A percentile compares a stretch with the other conserved stretches of the same genome.
Conservation (phyloP, 2,113 vertebrate genomes). For the Gadus macrocephalus region DNA sequence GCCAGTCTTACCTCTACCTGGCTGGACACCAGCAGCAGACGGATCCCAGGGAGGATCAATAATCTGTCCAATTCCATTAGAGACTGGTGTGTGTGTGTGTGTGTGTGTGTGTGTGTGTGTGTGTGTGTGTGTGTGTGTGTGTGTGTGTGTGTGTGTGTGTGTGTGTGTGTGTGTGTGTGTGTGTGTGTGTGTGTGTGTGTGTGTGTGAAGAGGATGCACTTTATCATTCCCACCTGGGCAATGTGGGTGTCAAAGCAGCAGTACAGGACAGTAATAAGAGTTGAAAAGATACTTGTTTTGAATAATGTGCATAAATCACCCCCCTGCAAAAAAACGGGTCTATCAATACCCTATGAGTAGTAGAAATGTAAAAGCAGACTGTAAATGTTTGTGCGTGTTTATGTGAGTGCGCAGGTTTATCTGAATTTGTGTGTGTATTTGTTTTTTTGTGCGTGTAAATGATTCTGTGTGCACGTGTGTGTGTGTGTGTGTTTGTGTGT, state of each 20-base stretch:
- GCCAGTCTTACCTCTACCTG: background rate
- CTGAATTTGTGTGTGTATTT: conserved; percentile 4
- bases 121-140: conserved; percentile 21
- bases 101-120: conserved; percentile 8
- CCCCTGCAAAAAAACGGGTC: too few relatives aligned
- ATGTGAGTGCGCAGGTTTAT: too few relatives aligned
- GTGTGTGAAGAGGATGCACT: too few relatives aligned
- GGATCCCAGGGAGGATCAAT: background rate
- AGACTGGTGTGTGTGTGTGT: conserved; percentile 1
- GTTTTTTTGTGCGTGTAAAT: conserved; percentile 7
- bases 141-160: background rate
- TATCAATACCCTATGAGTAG: too few relatives aligned
- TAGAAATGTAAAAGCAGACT: too few relatives aligned
- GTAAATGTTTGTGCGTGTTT: conserved; percentile 1
- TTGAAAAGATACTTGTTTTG: too few relatives aligned
- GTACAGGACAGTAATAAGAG: too few relatives aligned
- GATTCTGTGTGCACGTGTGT: background rate
- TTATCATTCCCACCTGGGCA: too few relatives aligned
- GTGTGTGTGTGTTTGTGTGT: conserved; percentile 13
- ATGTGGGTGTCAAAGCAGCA: too few relatives aligned
- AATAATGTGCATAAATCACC: too few relatives aligned
- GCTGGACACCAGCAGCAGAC: background rate
- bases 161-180: background rate
- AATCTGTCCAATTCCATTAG: background rate
- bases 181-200: conserved; percentile 15